phyloP scores from a whole-genome alignment of 2,113 vertebrate species.

The Ranitomeya variabilis region DNA sequence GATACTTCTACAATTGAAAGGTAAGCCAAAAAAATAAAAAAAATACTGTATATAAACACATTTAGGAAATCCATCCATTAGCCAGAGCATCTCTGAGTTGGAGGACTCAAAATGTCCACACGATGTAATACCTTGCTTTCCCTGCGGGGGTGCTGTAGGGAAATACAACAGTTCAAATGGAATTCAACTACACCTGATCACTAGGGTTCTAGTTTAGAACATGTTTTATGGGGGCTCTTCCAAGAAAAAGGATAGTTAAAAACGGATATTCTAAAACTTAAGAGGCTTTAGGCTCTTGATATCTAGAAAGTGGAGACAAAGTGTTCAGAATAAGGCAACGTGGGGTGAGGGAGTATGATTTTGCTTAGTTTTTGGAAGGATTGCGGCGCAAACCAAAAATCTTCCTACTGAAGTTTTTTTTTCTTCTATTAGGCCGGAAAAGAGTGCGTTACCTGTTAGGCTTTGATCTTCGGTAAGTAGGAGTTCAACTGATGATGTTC shows the following conservation, averaged over 20 bases:
- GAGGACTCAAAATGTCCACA: not conserved
- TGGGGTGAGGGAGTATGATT: no score
- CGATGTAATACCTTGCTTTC: not conserved
- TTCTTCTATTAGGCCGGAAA: not conserved
- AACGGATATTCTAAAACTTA: not conserved
- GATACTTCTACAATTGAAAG: slow-evolving; percentile 8
- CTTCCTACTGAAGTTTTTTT: not conserved
- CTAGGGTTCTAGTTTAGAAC: no score
- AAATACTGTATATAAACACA: no score
- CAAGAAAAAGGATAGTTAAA: no score
- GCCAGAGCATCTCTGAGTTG: not conserved
- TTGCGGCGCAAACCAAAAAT: not conserved
- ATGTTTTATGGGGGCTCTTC: no score
- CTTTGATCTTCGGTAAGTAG: not conserved
- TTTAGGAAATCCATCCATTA: no score
- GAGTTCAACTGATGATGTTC: not conserved
- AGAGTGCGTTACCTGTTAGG: not conserved
- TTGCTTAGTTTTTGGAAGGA: no score
- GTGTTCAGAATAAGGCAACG: no score
- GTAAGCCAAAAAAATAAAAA: not conserved
- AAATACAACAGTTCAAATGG: not conserved
- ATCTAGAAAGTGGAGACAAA: no score
- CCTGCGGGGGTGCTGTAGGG: not conserved
- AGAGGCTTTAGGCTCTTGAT: not conserved
- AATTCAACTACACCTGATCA: not conserved